These are phyloP conservation scores for Megaustenia siamemsis DNA, from an alignment of 2,888 invertebrate genomes.

Conservation along the genomic window DNA sequence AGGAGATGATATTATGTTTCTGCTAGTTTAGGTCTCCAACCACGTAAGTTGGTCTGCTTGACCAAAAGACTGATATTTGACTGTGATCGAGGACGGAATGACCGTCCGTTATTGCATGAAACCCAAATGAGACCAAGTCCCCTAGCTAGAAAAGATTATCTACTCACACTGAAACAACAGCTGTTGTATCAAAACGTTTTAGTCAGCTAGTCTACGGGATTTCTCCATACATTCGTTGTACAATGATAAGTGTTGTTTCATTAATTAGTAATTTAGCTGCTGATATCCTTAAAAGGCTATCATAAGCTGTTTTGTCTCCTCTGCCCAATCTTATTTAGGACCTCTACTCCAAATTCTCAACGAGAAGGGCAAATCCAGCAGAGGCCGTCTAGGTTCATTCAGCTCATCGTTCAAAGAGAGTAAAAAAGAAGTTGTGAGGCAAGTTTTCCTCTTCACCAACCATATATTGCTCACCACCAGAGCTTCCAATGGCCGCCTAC, in stretches of 20 bases:
- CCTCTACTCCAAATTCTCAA: slow-evolving; percentile 87
- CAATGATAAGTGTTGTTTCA: too few relatives aligned
- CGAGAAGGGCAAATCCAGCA: slow-evolving; percentile 83
- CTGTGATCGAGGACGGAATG: background rate
- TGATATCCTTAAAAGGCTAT: too few relatives aligned
- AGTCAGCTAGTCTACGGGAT: background rate
- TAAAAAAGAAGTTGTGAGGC: slow-evolving; percentile 87
- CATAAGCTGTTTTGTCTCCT: too few relatives aligned
- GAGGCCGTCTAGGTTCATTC: slow-evolving; percentile 83
- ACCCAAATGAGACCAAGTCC: too few relatives aligned
- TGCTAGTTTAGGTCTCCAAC: slow-evolving; percentile 10
- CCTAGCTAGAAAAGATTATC: background rate
- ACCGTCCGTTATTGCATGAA: too few relatives aligned
- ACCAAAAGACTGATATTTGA: background rate
- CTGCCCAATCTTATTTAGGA: slow-evolving; percentile 82
- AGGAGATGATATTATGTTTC: slow-evolving; percentile 32
- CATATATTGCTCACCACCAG: slow-evolving; percentile 91
- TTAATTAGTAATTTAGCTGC: too few relatives aligned
- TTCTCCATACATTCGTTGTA: background rate
- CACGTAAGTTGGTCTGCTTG: background rate
- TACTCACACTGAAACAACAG: background rate
- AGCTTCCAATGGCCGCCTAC: slow-evolving; percentile 91
- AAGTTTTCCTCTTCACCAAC: slow-evolving; percentile 94
- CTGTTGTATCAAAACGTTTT: background rate
- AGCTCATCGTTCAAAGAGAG: slow-evolving; percentile 77